Percentiles rank a stretch among this genome's conserved stretches.
Evolutionary conservation across 2,113 vertebrate species (phyloP).

Genomic region (Leptocoma aspasia): DNA sequence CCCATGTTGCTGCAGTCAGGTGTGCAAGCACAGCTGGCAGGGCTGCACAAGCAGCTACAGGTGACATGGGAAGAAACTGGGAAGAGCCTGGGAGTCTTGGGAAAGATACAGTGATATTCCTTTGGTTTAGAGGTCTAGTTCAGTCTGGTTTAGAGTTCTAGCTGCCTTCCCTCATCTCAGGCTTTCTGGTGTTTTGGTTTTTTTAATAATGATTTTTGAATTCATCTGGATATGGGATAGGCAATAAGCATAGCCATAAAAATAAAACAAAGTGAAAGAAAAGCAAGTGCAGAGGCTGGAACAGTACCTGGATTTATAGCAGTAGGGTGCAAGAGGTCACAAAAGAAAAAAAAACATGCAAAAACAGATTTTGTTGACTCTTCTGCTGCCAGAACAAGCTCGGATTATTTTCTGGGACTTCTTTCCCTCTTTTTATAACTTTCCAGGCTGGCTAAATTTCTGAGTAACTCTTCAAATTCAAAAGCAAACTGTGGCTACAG

Average conservation of each 20-base stretch:
- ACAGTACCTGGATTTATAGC: neutral
- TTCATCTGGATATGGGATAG: neutral
- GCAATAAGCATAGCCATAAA: neutral
- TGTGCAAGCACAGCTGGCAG: neutral
- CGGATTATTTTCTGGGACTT: neutral
- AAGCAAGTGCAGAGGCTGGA: neutral
- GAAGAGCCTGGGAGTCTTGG: neutral
- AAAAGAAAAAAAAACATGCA: neutral
- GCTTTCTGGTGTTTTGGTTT: neutral
- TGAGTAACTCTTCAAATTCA: neutral
- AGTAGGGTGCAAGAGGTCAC: neutral
- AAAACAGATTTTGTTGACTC: neutral
- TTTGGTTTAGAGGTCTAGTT: neutral
- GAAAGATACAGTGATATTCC: neutral
- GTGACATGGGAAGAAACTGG: neutral
- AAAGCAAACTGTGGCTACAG: neutral
- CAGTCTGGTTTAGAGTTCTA: neutral
- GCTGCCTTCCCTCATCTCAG: neutral
- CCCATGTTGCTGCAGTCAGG: neutral
- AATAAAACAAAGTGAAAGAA: neutral
- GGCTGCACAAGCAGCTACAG: accelerated
- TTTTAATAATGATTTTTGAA: neutral
- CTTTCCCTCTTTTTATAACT: neutral
- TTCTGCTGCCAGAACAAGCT: neutral
- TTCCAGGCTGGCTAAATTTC: neutral